Conservation (phyloP, 2,113 vertebrate genomes). For the Campylomormyrus tamandua region DNA sequence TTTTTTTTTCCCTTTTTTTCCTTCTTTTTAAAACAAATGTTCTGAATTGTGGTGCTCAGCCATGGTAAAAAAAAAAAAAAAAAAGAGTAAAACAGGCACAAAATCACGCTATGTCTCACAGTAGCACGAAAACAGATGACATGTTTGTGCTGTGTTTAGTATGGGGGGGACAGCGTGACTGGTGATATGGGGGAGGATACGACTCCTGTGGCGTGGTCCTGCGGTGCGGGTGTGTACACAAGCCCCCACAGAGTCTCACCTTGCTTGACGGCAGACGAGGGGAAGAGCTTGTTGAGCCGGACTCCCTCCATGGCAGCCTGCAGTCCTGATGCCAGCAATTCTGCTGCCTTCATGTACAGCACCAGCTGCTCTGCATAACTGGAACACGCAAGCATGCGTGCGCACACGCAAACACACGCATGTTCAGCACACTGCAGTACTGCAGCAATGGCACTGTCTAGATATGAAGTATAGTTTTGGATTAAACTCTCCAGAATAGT, state of each 20-base stretch:
- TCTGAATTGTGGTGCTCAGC: too few species aligned
- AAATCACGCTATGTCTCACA: neutral
- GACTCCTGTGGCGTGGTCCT: neutral
- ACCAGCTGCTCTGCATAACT: conserved; percentile 90
- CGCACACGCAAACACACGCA: neutral
- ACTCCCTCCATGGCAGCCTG: conserved; percentile 80
- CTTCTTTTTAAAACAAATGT: too few species aligned
- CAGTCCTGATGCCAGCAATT: conserved; percentile 76
- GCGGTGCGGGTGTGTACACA: neutral
- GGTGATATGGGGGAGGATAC: neutral
- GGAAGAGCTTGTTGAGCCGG: conserved; percentile 71
- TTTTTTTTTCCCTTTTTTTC: neutral
- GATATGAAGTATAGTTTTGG: neutral
- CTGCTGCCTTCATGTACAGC: conserved; percentile 87
- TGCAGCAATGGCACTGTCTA: neutral
- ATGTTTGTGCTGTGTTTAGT: neutral
- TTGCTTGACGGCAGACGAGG: conserved; percentile 84
- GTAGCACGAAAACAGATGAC: neutral
- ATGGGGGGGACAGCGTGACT: neutral
- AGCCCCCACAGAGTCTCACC: conserved; percentile 55
- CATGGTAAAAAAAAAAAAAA: neutral
- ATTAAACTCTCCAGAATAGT: neutral
- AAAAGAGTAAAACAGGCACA: neutral
- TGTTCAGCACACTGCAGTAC: neutral
- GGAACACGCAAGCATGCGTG: conserved; percentile 31